Base-by-base conservation (phyloP, 2,113 vertebrate genomes). In the Microcebus lehilahytsara region DNA sequence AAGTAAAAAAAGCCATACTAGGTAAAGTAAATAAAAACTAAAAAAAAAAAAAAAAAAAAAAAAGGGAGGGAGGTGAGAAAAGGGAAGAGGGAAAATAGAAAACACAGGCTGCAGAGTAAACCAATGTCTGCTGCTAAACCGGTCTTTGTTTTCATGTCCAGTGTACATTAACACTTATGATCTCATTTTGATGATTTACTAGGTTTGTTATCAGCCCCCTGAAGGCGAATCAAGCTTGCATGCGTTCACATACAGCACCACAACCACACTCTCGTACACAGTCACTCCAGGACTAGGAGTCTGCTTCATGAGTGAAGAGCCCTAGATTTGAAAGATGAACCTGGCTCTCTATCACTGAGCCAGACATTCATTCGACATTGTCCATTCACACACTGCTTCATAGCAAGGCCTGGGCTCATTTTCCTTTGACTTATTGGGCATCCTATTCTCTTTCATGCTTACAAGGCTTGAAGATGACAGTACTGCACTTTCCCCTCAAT, bases 351-450 rank as follows among this genome's bases (percentile, higher is more conserved):
- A 98, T 98, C 98, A 98, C 97, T 95, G 99, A 99, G 99, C 98
- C 99, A 99, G 99, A 99, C 99, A 99, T 98, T 99, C 99, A 99
- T 98, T 99, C 99, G 99, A 98, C 98, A 99, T 40, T 96, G 99
- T 99, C 99, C 99, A 99, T 98, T 99, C 99, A 99, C 99, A 99
- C 99, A 99, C 98, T 99, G 99, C 98, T 99, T 98, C 99, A 98
- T 98, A 99, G 99, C 99, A 99, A 99, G 99, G 99, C 99, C 99
- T 99, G 98, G 98, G 98, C 99, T 99, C 98, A 95, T 98, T 98
- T 98, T 98, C 99, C 99, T 98, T 96, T 98, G 98, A 98, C 97
- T 98, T 98, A 94, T 96, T 93, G 98, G 98, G 98, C 98, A 98
- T 97, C 98, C 98, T 97, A 96, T 96, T 98, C 98, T 98, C 98